A percentile compares a stretch with the other conserved stretches of the same genome.
These are phyloP conservation scores for Megaceryle maxima DNA, from an alignment of 2,113 vertebrate genomes.

Conservation along the genomic window DNA sequence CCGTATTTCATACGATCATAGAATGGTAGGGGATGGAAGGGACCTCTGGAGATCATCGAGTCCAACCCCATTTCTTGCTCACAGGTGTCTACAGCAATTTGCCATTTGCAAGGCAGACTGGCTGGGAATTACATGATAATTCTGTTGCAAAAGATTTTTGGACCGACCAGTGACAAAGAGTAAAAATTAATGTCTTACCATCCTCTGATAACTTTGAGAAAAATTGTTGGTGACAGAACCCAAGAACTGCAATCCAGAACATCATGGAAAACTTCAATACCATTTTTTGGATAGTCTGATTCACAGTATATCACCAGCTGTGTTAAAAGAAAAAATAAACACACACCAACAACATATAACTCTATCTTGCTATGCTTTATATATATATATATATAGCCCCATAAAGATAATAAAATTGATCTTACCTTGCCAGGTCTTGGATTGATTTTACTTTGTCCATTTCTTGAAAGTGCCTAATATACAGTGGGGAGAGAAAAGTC, in stretches of 20 bases:
- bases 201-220: slow-evolving; percentile 88
- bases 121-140: not conserved
- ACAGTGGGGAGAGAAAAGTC: slow-evolving; percentile 32
- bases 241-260: slow-evolving; percentile 84
- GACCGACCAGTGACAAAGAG: not conserved
- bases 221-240: slow-evolving; percentile 83
- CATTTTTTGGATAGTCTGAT: slow-evolving; percentile 71
- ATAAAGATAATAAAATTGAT: not conserved
- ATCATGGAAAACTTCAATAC: slow-evolving; percentile 81
- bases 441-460: slow-evolving; percentile 79
- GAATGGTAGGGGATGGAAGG: no score
- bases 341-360: not conserved
- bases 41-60: no score
- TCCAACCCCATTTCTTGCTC: not conserved
- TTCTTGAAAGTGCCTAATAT: slow-evolving; percentile 69
- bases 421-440: slow-evolving; percentile 92
- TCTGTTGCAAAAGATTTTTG: not conserved
- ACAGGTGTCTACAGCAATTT: not conserved
- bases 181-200: slow-evolving; percentile 80
- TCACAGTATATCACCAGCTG: slow-evolving; percentile 86
- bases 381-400: not conserved
- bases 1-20: no score
- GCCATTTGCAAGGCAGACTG: not conserved
- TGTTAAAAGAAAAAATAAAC: not conserved
- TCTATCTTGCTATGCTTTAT: not conserved